These are phyloP conservation scores for Macrosoma leucophasiata DNA, from an alignment of 2,888 invertebrate genomes.

Conservation along the genomic window DNA sequence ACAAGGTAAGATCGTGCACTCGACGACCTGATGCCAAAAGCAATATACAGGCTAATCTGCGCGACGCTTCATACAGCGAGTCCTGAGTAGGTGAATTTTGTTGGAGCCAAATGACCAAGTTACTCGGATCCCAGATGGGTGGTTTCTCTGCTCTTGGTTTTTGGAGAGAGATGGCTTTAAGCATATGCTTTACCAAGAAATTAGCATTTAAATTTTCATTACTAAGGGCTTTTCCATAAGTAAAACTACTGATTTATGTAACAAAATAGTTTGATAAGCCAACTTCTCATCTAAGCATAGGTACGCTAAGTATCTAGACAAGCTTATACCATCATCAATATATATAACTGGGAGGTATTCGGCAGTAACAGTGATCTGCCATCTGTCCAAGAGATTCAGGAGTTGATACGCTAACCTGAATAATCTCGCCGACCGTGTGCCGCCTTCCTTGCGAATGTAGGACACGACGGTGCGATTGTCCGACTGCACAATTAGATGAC, in stretches of 20 bases:
- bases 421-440: no score
- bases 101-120: conserved; percentile 7
- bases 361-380: no score
- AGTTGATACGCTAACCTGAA: no score
- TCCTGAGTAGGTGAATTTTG: background rate
- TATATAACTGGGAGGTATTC: no score
- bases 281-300: conserved; percentile 10
- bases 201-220: conserved; percentile 4
- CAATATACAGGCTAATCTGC: conserved; percentile 11
- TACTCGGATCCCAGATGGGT: conserved; percentile 14
- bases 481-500: no score
- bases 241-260: conserved; percentile 17
- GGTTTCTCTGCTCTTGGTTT: conserved; percentile 6
- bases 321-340: conserved; percentile 5
- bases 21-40: conserved; percentile 15
- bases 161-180: conserved; percentile 15
- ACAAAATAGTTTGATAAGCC: conserved; percentile 7
- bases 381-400: no score
- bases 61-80: conserved; percentile 11
- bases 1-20: conserved; percentile 17
- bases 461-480: no score
- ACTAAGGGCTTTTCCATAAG: conserved; percentile 5
- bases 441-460: no score
- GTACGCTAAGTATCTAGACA: conserved; percentile 5
- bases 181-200: conserved; percentile 14